phyloP scores from a whole-genome alignment of 2,113 vertebrate species.

The Sinocyclocheilus anophthalmus region DNA sequence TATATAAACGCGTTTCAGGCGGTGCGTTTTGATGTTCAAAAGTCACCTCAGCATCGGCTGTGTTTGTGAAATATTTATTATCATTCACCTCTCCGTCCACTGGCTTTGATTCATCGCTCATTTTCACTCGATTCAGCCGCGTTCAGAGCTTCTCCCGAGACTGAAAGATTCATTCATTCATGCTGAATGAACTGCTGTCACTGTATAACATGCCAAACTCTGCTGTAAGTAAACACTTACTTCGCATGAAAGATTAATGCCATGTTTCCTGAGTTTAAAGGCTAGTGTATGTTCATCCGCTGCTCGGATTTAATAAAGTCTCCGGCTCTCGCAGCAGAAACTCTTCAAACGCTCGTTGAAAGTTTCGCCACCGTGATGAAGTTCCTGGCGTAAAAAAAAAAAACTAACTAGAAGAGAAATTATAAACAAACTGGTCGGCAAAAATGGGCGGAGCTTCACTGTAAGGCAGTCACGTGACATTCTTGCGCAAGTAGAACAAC shows the following conservation, averaged over 20 bases:
- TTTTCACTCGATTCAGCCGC: neutral
- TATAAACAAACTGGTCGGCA: neutral
- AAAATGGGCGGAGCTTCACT: neutral
- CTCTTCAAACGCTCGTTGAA: neutral
- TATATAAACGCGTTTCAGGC: conserved; percentile 72
- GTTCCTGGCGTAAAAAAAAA: neutral
- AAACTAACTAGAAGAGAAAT: neutral
- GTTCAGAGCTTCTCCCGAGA: neutral
- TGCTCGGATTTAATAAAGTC: neutral
- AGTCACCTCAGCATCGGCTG: neutral
- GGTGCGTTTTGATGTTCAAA: neutral
- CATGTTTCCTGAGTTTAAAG: neutral
- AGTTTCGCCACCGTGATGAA: conserved; percentile 10
- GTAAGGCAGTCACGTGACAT: neutral
- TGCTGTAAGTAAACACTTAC: neutral
- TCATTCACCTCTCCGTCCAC: neutral
- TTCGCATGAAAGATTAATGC: neutral
- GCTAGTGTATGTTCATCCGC: neutral
- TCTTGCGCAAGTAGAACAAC: neutral
- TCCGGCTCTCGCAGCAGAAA: neutral
- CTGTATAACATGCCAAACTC: neutral
- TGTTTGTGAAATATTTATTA: neutral
- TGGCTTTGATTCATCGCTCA: conserved; percentile 33
- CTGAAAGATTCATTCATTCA: conserved; percentile 7
- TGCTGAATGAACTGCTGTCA: neutral